Evolutionary conservation across 2,888 invertebrate genomes (phyloP), one percentile per base, ranked within the genome.

Genomic region (Drosophila leonis): DNA sequence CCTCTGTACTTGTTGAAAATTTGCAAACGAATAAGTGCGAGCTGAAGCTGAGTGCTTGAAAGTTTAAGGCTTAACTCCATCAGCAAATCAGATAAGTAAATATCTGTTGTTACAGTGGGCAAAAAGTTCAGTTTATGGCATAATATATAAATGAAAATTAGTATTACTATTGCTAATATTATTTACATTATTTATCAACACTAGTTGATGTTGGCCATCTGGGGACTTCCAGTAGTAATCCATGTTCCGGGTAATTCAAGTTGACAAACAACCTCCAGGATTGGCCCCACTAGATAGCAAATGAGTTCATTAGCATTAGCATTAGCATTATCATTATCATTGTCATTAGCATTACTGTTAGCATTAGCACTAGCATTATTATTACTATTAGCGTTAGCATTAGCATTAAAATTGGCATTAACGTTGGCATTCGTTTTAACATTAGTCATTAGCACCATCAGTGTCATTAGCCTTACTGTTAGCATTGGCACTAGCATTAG

Each of bases 21-120:
- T 27, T 41, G 13, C 39, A n/a, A n/a, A 13, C 49, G 65, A 42
- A 37, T 24, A 24, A 20, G 29, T 64, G 39, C 7, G 10, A 20
- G 33, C 7, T 20, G 5, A 1, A 24, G 18, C 18, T 10, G 24
- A 52, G 12, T 0, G 20, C 15, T 15, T 1, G 5, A 37, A 24
- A 35, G 15, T 15, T 20, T 15, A 0, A 33, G 5, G 6, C 29
- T 20, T 8, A n/a, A 18, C 27, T 35, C 42, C 10, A 29, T 12
- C 12, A 15, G 27, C 12, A 35, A 57, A 35, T 57, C 15, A 5
- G 8, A 5, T 8, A 10, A 7, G 54, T 18, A 1, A 1, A 13
- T 20, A 2, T 44, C 5, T n/a, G 12, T 24, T 18, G 18, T 9
- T 15, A 20, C 15, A 31, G 20, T 55, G 31, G n/a, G 20, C 4